phyloP scores from a whole-genome alignment of 1,140 invertebrate species.

The Pomacea maculata region DNA sequence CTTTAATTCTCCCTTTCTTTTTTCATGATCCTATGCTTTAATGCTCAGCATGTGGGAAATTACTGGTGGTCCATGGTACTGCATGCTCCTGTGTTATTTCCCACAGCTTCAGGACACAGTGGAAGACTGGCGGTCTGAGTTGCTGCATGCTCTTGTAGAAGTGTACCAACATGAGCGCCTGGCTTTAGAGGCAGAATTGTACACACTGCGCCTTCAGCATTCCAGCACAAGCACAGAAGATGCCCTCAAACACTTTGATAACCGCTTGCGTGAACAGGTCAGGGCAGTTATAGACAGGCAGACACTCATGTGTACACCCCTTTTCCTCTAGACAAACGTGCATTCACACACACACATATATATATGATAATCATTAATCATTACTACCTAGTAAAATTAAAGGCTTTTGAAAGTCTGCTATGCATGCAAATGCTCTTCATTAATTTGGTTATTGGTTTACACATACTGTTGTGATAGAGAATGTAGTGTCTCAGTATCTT shows the following conservation, averaged over 20 bases:
- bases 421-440: too few relatives aligned
- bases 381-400: too few relatives aligned
- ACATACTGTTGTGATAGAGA: too few relatives aligned
- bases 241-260: slow-evolving; percentile 45
- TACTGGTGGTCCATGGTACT: slow-evolving; percentile 5
- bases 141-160: slow-evolving; percentile 50
- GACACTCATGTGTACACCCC: background rate
- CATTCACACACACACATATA: too few relatives aligned
- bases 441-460: too few relatives aligned
- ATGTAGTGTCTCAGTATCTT: too few relatives aligned
- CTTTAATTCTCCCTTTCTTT: background rate
- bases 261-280: slow-evolving; percentile 49
- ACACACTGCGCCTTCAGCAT: slow-evolving; percentile 38
- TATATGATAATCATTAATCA: too few relatives aligned
- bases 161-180: slow-evolving; percentile 53
- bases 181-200: slow-evolving; percentile 47
- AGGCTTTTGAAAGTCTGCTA: too few relatives aligned
- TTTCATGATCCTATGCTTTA: too few relatives aligned
- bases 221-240: slow-evolving; percentile 26
- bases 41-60: background rate
- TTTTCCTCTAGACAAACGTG: too few relatives aligned
- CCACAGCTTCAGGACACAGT: slow-evolving; percentile 34
- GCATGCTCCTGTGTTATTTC: slow-evolving; percentile 11
- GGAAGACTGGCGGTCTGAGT: slow-evolving; percentile 57
- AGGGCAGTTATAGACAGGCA: background rate